Percentiles rank a stretch among this genome's conserved stretches.
Evolutionary conservation across 1,140 invertebrate genomes (phyloP).

Genomic region (Neomicropteryx cornuta): DNA sequence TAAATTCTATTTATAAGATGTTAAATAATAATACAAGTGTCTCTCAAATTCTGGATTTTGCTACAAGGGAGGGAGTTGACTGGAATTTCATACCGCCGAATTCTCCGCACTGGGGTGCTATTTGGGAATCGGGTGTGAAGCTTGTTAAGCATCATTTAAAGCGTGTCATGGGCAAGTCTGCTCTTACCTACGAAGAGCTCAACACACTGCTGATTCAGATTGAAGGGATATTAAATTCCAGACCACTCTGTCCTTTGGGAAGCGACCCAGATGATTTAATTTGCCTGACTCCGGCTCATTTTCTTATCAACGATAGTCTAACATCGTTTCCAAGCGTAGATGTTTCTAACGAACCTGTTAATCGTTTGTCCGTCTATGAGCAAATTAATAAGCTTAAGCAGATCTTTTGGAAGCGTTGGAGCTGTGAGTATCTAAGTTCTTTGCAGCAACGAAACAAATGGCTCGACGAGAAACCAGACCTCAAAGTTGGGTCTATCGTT

Average conservation of each 20-base stretch:
- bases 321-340: conserved; percentile 11
- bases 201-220: conserved; percentile 11
- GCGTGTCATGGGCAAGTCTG: conserved; percentile 12
- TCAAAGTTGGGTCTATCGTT: conserved; percentile 21
- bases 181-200: conserved; percentile 16
- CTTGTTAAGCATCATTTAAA: conserved; percentile 17
- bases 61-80: conserved; percentile 12
- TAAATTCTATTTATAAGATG: no score
- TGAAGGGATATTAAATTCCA: conserved; percentile 18
- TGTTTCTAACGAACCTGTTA: not conserved
- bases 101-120: conserved; percentile 19
- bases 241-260: conserved; percentile 19
- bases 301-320: conserved; percentile 21
- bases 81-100: conserved; percentile 18
- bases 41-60: no score
- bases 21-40: no score
- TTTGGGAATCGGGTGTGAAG: conserved; percentile 20
- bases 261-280: conserved; percentile 17
- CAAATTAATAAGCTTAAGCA: conserved; percentile 9
- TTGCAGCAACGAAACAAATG: conserved; percentile 19
- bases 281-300: conserved; percentile 24
- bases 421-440: conserved; percentile 13
- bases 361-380: conserved; percentile 1
- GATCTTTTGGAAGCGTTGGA: conserved; percentile 19
- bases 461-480: conserved; percentile 7